Evolutionary conservation across 1,140 invertebrate genomes (phyloP).

Genomic region (Notospermus geniculatus): DNA sequence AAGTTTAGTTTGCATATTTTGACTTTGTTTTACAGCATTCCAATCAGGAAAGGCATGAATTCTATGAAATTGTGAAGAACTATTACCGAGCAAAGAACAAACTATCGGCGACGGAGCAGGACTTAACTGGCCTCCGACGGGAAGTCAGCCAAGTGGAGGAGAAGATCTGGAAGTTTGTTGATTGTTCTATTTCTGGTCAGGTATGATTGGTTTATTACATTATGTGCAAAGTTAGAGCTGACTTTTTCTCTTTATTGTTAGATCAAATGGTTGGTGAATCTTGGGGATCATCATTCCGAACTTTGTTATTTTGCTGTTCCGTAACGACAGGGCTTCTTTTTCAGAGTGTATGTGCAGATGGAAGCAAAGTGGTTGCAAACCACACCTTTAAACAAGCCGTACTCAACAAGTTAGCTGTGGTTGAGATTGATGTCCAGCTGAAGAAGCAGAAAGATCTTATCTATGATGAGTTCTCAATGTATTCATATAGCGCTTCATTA

Average conservation of each 20-base stretch:
- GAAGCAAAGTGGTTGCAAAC: constrained; percentile 62
- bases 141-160: constrained; percentile 59
- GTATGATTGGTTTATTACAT: no score
- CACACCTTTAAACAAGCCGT: constrained; percentile 67
- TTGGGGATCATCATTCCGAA: no score
- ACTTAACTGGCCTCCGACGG: constrained; percentile 61
- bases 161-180: constrained; percentile 64
- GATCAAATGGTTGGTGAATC: no score
- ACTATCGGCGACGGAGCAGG: constrained; percentile 62
- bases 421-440: constrained; percentile 60
- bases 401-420: constrained; percentile 61
- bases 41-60: constrained; percentile 60
- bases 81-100: constrained; percentile 67
- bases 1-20: no score
- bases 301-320: no score
- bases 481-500: constrained; percentile 62
- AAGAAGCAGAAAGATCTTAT: constrained; percentile 63
- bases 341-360: constrained; percentile 66
- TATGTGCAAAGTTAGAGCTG: no score
- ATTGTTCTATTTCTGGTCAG: constrained; percentile 60
- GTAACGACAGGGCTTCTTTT: no score
- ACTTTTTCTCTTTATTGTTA: no score
- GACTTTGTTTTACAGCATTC: constrained; percentile 29
- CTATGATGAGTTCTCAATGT: constrained; percentile 64
- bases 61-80: constrained; percentile 67